Base-by-base conservation (phyloP, 1,140 invertebrate species). In the Monochamus saltuarius region DNA sequence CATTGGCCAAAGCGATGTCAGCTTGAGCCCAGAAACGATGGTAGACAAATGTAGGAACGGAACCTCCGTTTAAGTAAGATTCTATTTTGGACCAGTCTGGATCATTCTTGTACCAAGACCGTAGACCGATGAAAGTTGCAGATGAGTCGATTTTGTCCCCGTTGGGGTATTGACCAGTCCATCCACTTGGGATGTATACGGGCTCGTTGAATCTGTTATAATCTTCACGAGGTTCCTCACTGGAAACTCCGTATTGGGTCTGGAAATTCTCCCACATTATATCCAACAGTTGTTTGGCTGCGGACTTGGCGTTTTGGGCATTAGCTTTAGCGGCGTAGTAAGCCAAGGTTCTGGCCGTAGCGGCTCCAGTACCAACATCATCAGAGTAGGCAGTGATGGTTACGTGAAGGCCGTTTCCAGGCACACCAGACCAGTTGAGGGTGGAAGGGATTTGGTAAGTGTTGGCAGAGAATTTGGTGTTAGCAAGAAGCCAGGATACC, bases 51-150 rank as follows among this genome's bases (percentile, higher is more conserved):
- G 14, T 36, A 7, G 61, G 61, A 14, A 13, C 61, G 2, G 34
- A 46, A 11, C 61, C 61, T 13, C 61, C 61, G 22, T 62, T 57
- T 4, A 62, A 36, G 49, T 62, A 62, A 22, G 29, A 3, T 36
- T 62, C 54, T 4, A 62, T 54, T 29, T 62, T 62, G 7, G 37
- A 45, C 61, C 54, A 62, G 9, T 62, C 34, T 35, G 61, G 61
- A 29, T 62, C 61, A 37, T 57, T 52, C 55, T 62, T 62, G 61
- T 62, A 62, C 61, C 61, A 62, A 8, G 61, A 63, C 39, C 61
- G 49, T 4, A 63, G 37, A 13, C 22, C 22, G 17, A 63, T 40
- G 56, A 63, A 63, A 45, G 61, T 63, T 34, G 56, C 56, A 3
- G 56, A 59, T 49, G 56, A 58, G 17, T 63, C 61, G 14, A 59